phyloP scores from a whole-genome alignment of 2,113 vertebrate species.

The Cololabis saira region DNA sequence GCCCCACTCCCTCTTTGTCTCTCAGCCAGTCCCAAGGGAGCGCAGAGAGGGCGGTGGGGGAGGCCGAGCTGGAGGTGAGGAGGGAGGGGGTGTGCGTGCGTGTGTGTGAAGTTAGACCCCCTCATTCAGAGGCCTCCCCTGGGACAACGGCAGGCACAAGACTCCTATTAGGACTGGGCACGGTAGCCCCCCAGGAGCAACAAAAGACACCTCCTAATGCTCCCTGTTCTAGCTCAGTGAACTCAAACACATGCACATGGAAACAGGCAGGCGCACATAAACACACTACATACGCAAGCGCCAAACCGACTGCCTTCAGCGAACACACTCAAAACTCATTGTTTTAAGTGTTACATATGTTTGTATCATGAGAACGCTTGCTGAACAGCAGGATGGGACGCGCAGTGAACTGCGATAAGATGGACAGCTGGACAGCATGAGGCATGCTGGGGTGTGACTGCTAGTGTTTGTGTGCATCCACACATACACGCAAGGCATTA shows the following conservation, averaged over 20 bases:
- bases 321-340: conserved; percentile 58
- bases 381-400: conserved; percentile 48
- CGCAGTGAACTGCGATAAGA: conserved; percentile 74
- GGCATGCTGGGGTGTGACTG: conserved; percentile 50
- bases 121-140: conserved; percentile 81
- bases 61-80: conserved; percentile 69
- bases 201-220: conserved; percentile 82
- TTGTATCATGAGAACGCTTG: conserved; percentile 41
- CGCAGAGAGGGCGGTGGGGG: conserved; percentile 70
- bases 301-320: conserved; percentile 55
- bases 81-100: conserved; percentile 40
- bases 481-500: conserved; percentile 53
- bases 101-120: conserved; percentile 79
- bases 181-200: conserved; percentile 82
- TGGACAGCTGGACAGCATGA: conserved; percentile 81
- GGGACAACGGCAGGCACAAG: conserved; percentile 84
- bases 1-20: conserved; percentile 84
- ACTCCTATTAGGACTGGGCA: conserved; percentile 83
- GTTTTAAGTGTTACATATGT: conserved; percentile 52
- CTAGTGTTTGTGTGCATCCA: conserved; percentile 66
- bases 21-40: conserved; percentile 79
- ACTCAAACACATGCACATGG: conserved; percentile 51
- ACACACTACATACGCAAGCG: conserved; percentile 52
- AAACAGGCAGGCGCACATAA: conserved; percentile 60
- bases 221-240: conserved; percentile 77